Evolutionary conservation across 92 coral and sea anemone species (phyloP).

Genomic region (Zoanthus gigantus): DNA sequence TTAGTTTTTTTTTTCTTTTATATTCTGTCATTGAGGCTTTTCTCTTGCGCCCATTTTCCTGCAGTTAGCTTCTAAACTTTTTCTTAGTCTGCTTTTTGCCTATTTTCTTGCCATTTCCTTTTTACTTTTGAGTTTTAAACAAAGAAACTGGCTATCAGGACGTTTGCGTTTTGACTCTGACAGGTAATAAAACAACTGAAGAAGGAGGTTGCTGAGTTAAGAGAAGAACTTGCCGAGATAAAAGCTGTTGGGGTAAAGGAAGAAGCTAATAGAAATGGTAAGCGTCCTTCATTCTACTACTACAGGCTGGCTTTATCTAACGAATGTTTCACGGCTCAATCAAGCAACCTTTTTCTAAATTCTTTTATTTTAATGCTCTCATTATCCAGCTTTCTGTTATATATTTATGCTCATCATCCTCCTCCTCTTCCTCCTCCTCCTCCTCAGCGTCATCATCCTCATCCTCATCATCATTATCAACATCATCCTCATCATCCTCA

Average conservation of each 20-base stretch:
- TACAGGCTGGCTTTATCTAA: neutral
- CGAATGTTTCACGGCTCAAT: neutral
- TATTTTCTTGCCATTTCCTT: no score
- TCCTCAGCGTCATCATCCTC: no score
- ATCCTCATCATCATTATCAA: no score
- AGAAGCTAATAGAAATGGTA: conserved; percentile 81
- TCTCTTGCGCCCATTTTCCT: no score
- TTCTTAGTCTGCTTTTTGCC: no score
- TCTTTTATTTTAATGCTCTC: neutral
- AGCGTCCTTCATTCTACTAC: neutral
- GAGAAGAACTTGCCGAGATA: conserved; percentile 74
- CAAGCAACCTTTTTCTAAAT: no score
- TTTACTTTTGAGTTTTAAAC: no score
- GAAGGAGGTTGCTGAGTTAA: conserved; percentile 74
- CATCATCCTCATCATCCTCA: no score
- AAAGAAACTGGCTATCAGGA: no score
- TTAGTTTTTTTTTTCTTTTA: neutral
- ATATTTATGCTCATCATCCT: neutral
- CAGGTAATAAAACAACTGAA: conserved; percentile 67
- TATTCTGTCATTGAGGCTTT: no score
- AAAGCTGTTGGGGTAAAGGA: conserved; percentile 74
- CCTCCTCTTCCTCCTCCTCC: no score
- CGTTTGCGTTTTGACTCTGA: neutral
- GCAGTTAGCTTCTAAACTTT: no score
- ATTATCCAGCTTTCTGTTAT: neutral